Percentiles rank a stretch among this genome's conserved stretches.
phyloP scores from a whole-genome alignment of 2,888 invertebrate species.

The Eristalinus sepulchralis region DNA sequence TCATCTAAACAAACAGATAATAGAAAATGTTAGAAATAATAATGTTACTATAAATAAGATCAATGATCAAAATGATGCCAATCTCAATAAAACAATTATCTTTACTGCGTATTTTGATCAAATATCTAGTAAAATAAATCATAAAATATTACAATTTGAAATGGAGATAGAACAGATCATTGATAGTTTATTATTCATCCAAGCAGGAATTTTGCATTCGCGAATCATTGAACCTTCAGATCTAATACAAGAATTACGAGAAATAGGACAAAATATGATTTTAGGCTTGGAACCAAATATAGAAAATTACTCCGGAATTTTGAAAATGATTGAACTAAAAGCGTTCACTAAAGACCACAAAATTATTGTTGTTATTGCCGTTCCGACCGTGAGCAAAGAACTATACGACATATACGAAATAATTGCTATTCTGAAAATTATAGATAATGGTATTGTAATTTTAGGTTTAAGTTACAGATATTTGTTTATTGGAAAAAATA shows the following conservation, averaged over 20 bases:
- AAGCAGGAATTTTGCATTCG: slow-evolving; percentile 9
- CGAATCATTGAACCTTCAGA: background rate
- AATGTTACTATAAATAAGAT: background rate
- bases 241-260: background rate
- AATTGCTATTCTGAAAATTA: slow-evolving; percentile 11
- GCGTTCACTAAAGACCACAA: slow-evolving; percentile 4
- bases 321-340: slow-evolving; percentile 2
- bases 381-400: slow-evolving; percentile 5
- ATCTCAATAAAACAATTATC: background rate
- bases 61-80: background rate
- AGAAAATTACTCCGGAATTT: slow-evolving; percentile 1
- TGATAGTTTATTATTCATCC: slow-evolving; percentile 1
- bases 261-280: background rate
- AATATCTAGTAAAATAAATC: slow-evolving; percentile 6
- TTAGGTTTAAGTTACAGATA: slow-evolving; percentile 17
- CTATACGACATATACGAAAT: slow-evolving; percentile 16
- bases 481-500: slow-evolving; percentile 21
- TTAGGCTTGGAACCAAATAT: slow-evolving; percentile 3
- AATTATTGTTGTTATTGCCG: background rate
- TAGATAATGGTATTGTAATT: slow-evolving; percentile 19
- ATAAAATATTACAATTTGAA: slow-evolving; percentile 1
- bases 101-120: background rate
- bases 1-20: slow-evolving; percentile 1
- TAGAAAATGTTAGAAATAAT: background rate
- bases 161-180: slow-evolving; percentile 7